Base-by-base conservation (phyloP, 1,140 invertebrate species). In the Drosophila equinoxialis region DNA sequence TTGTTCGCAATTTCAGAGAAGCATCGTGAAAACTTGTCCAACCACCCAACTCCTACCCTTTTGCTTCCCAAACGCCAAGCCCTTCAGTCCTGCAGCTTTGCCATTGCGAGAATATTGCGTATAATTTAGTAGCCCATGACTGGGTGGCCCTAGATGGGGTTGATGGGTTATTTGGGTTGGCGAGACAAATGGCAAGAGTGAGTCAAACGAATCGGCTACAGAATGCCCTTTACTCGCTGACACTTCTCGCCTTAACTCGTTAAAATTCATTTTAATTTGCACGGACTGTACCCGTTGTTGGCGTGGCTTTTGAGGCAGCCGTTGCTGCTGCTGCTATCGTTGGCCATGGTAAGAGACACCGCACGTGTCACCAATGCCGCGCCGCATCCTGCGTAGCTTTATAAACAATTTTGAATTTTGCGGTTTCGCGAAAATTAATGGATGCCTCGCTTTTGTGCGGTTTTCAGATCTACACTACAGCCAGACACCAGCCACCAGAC, bases 381-480 rank as follows among this genome's bases (percentile, higher is more conserved):
- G 72, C 73, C 79, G 68, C 80, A 81, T 84, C 74, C 84, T 84
- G 84, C 84, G 84, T 84, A 84, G 84, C 84, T 89, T 89, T 89
- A 89, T 89, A 89, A 89, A 89, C 84, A 89, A 89, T 89, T 89
- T 89, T 89, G 84, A 89, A 89, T 89, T 89, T 89, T 89, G 84
- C 74, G 84, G 84, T 89, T 89, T 81, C 71, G 77, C 77, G 84
- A 89, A 89, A 89, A 89, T 89, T 89, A 89, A 89, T 89, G 84
- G 85, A 89, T 89, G 84, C 84, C 77, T 89, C 80, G 84, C 84
- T 89, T 79, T 87, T 84, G 85, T 89, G 84, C 84, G 84, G 84
- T 81, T 89, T 83, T 74, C 67, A 76, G 30, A 17, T 33, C 75
- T 63, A 79, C 69, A 65, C 69, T 82, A 54, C 82, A 79, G 87